Conservation (phyloP, 2,113 vertebrate genomes). For the Butorides virescens region DNA sequence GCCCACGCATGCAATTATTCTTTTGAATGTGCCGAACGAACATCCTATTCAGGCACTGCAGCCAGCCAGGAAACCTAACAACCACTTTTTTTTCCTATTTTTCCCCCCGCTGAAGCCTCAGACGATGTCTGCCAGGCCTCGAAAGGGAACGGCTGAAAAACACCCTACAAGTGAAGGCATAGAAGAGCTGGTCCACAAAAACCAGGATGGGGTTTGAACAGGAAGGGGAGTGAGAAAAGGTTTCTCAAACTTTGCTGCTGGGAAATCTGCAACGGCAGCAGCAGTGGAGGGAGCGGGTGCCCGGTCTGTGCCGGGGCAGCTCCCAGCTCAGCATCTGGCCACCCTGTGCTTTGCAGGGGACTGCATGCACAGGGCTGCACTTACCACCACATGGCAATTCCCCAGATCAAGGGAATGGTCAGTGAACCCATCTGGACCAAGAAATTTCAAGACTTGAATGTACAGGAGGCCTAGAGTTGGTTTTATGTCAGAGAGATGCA, state of each 20-base stretch:
- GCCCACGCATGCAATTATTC: constrained; percentile 55
- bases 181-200: neutral
- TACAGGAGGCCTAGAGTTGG: neutral
- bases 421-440: neutral
- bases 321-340: neutral
- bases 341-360: neutral
- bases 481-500: neutral
- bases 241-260: neutral
- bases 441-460: neutral
- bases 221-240: neutral
- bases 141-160: neutral
- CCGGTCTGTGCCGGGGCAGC: neutral
- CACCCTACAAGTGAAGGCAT: neutral
- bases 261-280: neutral
- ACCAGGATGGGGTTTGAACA: neutral
- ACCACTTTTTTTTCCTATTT: neutral
- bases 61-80: constrained; percentile 46
- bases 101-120: neutral
- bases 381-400: neutral
- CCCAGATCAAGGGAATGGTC: neutral
- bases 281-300: neutral
- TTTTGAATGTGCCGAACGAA: neutral
- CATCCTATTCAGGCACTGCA: constrained; percentile 27
- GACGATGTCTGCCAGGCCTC: neutral
- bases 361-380: accelerated